These are phyloP conservation scores for Chouioia cunea DNA, from an alignment of 2,888 invertebrate species.

Conservation along the genomic window DNA sequence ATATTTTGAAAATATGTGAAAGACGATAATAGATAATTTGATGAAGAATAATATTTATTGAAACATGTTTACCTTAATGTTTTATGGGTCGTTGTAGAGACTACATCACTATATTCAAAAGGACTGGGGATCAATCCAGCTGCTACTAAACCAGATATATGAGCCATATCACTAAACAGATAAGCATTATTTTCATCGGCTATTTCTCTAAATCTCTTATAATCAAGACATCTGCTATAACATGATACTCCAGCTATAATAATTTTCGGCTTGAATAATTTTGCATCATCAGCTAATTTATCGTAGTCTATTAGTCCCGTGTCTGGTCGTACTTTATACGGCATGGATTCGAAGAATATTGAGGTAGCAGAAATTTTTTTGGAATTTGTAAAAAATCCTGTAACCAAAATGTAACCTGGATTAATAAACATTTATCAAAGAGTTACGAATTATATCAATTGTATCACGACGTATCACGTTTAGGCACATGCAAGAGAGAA, in stretches of 20 bases:
- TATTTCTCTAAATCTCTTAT: slow-evolving; percentile 87
- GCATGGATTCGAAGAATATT: slow-evolving; percentile 98
- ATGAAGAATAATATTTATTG: too few relatives aligned
- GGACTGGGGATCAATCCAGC: slow-evolving; percentile 90
- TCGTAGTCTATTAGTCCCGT: slow-evolving; percentile 96
- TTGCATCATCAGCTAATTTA: slow-evolving; percentile 83
- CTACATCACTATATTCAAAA: slow-evolving; percentile 91
- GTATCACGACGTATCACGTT: too few relatives aligned
- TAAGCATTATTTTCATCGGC: slow-evolving; percentile 88
- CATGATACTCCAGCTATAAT: slow-evolving; percentile 96
- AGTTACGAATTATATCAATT: too few relatives aligned
- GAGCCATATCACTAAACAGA: slow-evolving; percentile 96
- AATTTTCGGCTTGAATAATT: slow-evolving; percentile 89
- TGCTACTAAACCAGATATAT: slow-evolving; percentile 92
- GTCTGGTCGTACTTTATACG: slow-evolving; percentile 87
- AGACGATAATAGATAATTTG: too few relatives aligned
- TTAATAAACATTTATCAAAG: too few relatives aligned
- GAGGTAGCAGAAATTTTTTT: slow-evolving; percentile 97
- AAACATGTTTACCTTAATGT: slow-evolving; percentile 75
- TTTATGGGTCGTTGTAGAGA: slow-evolving; percentile 96
- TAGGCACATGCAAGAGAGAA: too few relatives aligned
- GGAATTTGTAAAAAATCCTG: slow-evolving; percentile 85
- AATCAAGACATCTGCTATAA: slow-evolving; percentile 93
- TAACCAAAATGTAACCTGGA: not conserved
- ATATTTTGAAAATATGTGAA: too few relatives aligned